These are phyloP conservation scores for Sylvicapra grimmia DNA, from an alignment of 2,113 vertebrate species.

Conservation along the genomic window DNA sequence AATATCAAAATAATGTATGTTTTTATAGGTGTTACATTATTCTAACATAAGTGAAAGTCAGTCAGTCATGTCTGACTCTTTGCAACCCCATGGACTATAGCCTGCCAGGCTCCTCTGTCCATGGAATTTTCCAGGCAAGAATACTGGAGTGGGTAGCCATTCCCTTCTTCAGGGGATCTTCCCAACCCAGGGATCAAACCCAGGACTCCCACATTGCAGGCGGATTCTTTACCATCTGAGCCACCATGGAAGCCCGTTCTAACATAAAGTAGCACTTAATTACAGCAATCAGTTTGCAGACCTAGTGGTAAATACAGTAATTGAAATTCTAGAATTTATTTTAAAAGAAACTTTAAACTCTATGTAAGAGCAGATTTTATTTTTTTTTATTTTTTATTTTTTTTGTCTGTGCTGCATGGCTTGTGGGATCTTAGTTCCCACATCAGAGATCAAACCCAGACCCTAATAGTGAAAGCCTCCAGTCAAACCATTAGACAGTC, in stretches of 20 bases:
- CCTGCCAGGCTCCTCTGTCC: neutral
- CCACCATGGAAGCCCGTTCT: neutral
- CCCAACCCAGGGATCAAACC: neutral
- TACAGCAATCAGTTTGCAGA: neutral
- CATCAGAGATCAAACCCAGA: neutral
- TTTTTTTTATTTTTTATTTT: neutral
- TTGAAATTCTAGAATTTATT: neutral
- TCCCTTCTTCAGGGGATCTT: neutral
- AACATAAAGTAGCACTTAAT: neutral
- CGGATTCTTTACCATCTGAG: neutral
- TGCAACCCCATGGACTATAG: neutral
- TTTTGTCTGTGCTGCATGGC: neutral
- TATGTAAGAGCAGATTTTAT: neutral
- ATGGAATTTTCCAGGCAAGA: neutral
- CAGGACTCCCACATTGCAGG: neutral
- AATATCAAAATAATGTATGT: neutral
- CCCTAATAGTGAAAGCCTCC: neutral
- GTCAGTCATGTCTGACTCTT: neutral
- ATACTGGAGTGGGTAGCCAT: neutral
- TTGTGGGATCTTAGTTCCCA: neutral
- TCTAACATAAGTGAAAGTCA: neutral
- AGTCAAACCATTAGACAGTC: neutral
- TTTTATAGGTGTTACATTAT: neutral
- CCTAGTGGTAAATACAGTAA: neutral
- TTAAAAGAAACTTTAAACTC: neutral